These are phyloP conservation scores for Abscondita cerata DNA, from an alignment of 2,888 invertebrate genomes.

Conservation along the genomic window DNA sequence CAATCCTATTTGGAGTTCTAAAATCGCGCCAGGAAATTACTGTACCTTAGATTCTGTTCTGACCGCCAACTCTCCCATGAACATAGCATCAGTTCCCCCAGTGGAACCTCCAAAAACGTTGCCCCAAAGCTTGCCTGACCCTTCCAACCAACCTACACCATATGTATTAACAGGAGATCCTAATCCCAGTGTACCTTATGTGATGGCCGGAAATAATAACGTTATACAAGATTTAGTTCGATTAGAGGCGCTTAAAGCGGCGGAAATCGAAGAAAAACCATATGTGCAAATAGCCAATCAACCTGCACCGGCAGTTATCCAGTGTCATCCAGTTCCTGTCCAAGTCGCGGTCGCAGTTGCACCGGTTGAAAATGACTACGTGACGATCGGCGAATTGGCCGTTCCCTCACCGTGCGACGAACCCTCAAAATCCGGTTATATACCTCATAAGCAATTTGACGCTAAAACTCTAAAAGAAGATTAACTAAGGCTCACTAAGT, in stretches of 20 bases:
- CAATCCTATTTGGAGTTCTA: constrained; percentile 19
- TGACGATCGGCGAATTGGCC: constrained; percentile 46
- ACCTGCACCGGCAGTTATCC: constrained; percentile 21
- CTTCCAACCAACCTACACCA: constrained; percentile 34
- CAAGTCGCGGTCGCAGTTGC: constrained; percentile 18
- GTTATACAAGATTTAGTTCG: constrained; percentile 37
- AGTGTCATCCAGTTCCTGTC: constrained; percentile 41
- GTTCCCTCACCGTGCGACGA: constrained; percentile 27
- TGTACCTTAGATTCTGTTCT: constrained; percentile 32
- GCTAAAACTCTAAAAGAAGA: constrained; percentile 52
- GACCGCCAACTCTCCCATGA: constrained; percentile 41
- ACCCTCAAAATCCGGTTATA: constrained; percentile 41
- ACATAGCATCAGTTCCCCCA: constrained; percentile 37
- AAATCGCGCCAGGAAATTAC: constrained; percentile 42
- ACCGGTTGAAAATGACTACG: constrained; percentile 45
- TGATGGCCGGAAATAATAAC: constrained; percentile 47
- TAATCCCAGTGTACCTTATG: constrained; percentile 43
- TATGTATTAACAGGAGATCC: constrained; percentile 46
- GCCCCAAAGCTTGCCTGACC: constrained; percentile 39
- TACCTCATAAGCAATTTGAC: constrained; percentile 52
- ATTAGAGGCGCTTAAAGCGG: constrained; percentile 25
- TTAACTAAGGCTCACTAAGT: no score
- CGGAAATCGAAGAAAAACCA: constrained; percentile 34
- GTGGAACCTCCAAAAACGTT: constrained; percentile 30
- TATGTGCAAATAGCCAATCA: constrained; percentile 44